Evolutionary conservation across 2,888 invertebrate genomes (phyloP), one percentile per base, ranked within the genome.

Genomic region (Ophion slaviceki): DNA sequence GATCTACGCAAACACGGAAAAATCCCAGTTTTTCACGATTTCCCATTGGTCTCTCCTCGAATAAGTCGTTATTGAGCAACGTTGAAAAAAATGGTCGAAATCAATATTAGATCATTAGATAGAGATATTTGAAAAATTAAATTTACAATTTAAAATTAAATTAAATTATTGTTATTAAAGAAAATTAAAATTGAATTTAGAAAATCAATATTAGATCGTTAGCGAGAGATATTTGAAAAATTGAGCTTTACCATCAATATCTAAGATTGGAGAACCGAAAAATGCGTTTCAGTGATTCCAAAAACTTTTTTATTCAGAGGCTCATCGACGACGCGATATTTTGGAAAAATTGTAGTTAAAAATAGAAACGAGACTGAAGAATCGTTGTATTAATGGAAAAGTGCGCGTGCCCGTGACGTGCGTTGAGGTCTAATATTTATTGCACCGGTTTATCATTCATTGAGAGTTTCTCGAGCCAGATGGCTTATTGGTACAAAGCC

Each of bases 401-500:
- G 70, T 79, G 70, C 32, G 68, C 24, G 68, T 40, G 45, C 11
- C 53, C 28, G 66, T 66, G 59, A 47, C 68, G 77, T 68, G 28
- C 66, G 66, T 67, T 59, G 28, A 45, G 61, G 68, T 17, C 17
- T 74, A 47, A 61, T 64, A 71, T 79, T 64, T 79, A 74, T 68
- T 75, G 57, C 68, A 75, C 57, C 59, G 24, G 74, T 67, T 74
- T 78, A n/a, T 20, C 78, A 61, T 78, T 40, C 72, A 62, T 68
- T 40, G 67, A 72, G 67, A 64, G 59, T 72, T 71, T 32, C 47
- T 45, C 59, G 53, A 47, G 71, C 80, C 84, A 80, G 75, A 75
- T 80, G 83, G 79, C 79, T 84, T 2, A 47, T 47, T 84, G 74
- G 74, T 75, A 75, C 70, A 74, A 67, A 83, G 79, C 83, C 75